phyloP scores from a whole-genome alignment of 2,113 vertebrate species.

The Phyllostomus discolor region DNA sequence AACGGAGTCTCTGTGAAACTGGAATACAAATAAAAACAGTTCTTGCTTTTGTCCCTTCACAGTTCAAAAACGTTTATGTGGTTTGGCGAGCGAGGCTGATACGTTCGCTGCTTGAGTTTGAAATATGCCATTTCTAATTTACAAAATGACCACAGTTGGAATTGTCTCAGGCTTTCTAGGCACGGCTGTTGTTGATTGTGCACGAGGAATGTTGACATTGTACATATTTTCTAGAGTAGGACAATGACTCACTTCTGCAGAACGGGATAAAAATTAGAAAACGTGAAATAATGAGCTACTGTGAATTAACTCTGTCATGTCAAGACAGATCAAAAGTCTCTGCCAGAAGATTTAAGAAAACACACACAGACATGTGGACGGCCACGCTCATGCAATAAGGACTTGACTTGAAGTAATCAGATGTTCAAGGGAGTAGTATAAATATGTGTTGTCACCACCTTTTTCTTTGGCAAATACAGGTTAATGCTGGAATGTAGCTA shows the following conservation, averaged over 20 bases:
- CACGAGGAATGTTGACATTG: conserved; percentile 24
- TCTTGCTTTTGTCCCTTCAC: background rate
- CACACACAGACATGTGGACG: background rate
- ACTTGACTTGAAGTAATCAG: background rate
- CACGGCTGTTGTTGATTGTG: background rate
- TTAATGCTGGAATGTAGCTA: background rate
- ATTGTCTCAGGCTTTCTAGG: background rate
- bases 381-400: background rate
- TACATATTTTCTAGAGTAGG: conserved; percentile 2
- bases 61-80: background rate
- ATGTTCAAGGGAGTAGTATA: background rate
- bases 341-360: background rate
- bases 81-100: background rate
- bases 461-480: background rate
- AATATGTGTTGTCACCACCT: background rate
- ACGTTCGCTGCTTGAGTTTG: background rate
- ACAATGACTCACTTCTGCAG: conserved; percentile 42
- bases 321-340: background rate
- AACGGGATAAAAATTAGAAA: conserved; percentile 28
- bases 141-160: background rate
- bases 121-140: background rate
- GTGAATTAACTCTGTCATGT: background rate
- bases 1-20: background rate
- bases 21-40: background rate
- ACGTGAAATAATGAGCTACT: conserved; percentile 15